Evolutionary conservation across 1,140 invertebrate genomes (phyloP), one percentile per base, ranked within the genome.

Genomic region (Zaprionus capensis): DNA sequence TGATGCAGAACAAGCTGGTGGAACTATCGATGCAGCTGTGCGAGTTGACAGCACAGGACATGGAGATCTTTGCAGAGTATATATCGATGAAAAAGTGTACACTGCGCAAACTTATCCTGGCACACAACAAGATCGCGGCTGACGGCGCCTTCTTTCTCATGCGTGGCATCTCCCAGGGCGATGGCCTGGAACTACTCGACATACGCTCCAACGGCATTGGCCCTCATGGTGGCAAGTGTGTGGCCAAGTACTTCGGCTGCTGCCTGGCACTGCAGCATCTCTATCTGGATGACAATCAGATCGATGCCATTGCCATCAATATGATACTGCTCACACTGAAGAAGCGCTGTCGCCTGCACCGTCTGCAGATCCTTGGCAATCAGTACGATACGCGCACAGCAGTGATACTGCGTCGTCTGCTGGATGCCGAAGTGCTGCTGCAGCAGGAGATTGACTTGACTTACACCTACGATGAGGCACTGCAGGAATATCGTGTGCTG

Each of bases 31-130:
- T 92, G 53, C 58, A 82, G 15, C 76, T 82, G 7, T 92, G 88
- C 51, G 82, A 91, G 14, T 49, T 92, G 11, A 65, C 61, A 1
- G 80, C 78, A 5, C 79, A 82, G 51, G 91, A 92, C 38, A 91
- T 92, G 88, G 61, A 85, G 53, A 57, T 68, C 7, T 69, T 92
- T 22, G 76, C 64, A 3, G 91, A 92, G 12, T 79, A 92, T 68
- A 22, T 92, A 34, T 14, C 22, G 5, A 17, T 14, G 1, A 1
- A n/a, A 0, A 31, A 46, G 1, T 76, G 78, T 4, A 17, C 28
- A 22, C 20, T 92, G 44, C 61, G 46, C 1, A 61, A 64, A 17
- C 75, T 92, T 1, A 64, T 67, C 28, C 49, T 92, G n/a, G 67
- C 77, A 28, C 61, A 58, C 58, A 92, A 92, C 62, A 46, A 24